These are phyloP conservation scores for Ichneumon xanthorius DNA, from an alignment of 2,888 invertebrate species.

Conservation along the genomic window DNA sequence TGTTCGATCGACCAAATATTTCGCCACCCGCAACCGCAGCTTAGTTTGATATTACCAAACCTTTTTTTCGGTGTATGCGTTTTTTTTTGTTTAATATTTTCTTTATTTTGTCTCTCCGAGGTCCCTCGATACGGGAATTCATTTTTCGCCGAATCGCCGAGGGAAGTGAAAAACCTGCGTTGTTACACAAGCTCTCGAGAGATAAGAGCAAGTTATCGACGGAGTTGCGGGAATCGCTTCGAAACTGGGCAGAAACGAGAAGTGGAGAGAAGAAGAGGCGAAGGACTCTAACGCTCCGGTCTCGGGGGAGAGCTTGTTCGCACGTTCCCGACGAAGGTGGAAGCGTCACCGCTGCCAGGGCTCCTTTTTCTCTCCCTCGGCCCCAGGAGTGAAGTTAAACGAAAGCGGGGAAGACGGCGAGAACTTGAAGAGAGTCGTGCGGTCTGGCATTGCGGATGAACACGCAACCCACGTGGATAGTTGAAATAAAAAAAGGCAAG, in stretches of 20 bases:
- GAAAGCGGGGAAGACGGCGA: constrained; percentile 9
- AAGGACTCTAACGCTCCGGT: constrained; percentile 15
- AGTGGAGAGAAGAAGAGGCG: constrained; percentile 7
- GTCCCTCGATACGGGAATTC: no score
- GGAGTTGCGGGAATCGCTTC: constrained; percentile 50
- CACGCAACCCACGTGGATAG: constrained; percentile 10
- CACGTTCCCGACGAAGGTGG: constrained; percentile 41
- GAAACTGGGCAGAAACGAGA: constrained; percentile 20
- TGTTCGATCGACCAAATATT: no score
- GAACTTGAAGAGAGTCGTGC: constrained; percentile 1
- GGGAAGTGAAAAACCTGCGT: constrained; percentile 3
- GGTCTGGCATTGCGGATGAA: constrained; percentile 15
- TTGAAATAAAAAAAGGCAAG: not conserved
- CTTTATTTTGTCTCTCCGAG: no score
- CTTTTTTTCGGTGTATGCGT: not conserved
- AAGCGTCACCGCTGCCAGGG: constrained; percentile 21
- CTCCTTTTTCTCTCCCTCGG: not conserved
- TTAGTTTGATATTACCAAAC: no score
- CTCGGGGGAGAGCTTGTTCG: constrained; percentile 47
- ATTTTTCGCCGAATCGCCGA: not conserved
- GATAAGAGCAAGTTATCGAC: constrained; percentile 63
- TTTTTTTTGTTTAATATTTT: not conserved
- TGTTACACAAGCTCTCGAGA: constrained; percentile 34
- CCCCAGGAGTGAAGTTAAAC: constrained; percentile 40
- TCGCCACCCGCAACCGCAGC: no score